Percentiles rank a stretch among this genome's conserved stretches.
phyloP scores from a whole-genome alignment of 2,113 vertebrate genomes.

The Crocuta crocuta region DNA sequence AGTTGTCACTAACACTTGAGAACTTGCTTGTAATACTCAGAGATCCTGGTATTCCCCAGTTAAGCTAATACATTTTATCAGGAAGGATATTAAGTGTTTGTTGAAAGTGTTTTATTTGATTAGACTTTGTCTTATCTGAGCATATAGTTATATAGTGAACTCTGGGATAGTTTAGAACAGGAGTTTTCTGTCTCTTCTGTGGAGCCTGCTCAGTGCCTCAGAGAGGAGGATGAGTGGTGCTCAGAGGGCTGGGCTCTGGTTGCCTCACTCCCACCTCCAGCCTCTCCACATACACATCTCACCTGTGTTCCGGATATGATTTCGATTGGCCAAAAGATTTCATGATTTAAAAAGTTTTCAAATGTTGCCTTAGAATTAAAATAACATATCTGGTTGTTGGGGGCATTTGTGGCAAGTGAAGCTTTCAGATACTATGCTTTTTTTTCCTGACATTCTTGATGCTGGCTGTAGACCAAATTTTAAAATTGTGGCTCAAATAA shows the following conservation, averaged over 20 bases:
- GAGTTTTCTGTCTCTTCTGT: not conserved
- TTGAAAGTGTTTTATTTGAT: slow-evolving; percentile 12
- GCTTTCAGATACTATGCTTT: slow-evolving; percentile 4
- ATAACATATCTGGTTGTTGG: not conserved
- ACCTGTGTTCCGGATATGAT: not conserved
- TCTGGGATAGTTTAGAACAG: not conserved
- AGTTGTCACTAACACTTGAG: slow-evolving; percentile 32
- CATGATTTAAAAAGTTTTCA: slow-evolving; percentile 37
- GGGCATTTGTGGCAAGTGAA: slow-evolving; percentile 33
- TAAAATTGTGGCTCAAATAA: slow-evolving; percentile 44
- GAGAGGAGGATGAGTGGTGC: not conserved
- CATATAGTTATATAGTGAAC: not conserved
- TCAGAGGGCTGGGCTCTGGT: not conserved
- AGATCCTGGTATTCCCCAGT: slow-evolving; percentile 5
- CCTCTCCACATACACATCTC: not conserved
- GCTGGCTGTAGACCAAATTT: slow-evolving; percentile 16
- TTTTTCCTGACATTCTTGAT: slow-evolving; percentile 38
- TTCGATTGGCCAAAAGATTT: slow-evolving; percentile 20
- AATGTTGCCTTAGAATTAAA: slow-evolving; percentile 49
- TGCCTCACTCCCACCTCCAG: not conserved
- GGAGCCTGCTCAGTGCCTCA: not conserved
- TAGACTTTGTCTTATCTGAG: not conserved
- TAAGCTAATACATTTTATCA: slow-evolving; percentile 29
- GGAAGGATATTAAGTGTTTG: slow-evolving; percentile 28
- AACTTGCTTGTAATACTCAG: slow-evolving; percentile 29